These are phyloP conservation scores for Ceratothoa steindachneri DNA, from an alignment of 2,888 invertebrate species.

Conservation along the genomic window DNA sequence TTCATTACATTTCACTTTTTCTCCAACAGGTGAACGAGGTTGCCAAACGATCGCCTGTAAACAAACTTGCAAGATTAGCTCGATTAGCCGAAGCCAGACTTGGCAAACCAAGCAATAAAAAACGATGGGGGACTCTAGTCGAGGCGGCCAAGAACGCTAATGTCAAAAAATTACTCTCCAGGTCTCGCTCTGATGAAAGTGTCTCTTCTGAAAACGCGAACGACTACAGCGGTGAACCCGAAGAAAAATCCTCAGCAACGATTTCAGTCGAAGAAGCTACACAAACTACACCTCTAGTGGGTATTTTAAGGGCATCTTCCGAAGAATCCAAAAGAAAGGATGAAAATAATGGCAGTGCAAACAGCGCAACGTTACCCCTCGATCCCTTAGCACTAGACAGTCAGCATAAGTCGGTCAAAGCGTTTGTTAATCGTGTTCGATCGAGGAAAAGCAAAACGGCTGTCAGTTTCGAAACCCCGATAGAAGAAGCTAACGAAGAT, in stretches of 20 bases:
- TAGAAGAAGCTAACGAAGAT: not conserved
- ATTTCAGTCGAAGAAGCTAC: not conserved
- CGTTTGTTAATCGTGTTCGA: not conserved
- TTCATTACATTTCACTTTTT: too few relatives aligned
- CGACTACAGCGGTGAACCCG: conserved; percentile 33
- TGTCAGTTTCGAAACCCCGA: not conserved
- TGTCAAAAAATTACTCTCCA: conserved; percentile 45
- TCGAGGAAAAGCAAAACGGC: not conserved
- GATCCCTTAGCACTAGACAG: conserved; percentile 30
- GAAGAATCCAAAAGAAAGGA: conserved; percentile 19
- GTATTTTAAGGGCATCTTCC: conserved; percentile 14
- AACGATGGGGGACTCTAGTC: conserved; percentile 47
- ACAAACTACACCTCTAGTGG: conserved; percentile 1
- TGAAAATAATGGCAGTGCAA: not conserved
- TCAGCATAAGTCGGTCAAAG: not conserved
- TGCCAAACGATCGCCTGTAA: conserved; percentile 39
- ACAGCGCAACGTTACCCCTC: conserved; percentile 30
- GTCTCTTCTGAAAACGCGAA: conserved; percentile 39
- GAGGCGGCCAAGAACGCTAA: conserved; percentile 47
- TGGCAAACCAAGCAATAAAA: conserved; percentile 43
- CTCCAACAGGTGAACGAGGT: conserved; percentile 34
- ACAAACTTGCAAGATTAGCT: conserved; percentile 43
- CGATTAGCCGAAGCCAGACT: conserved; percentile 45
- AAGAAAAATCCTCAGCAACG: conserved; percentile 16
- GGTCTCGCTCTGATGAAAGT: conserved; percentile 45